Evolutionary conservation across 1,140 invertebrate genomes (phyloP), one percentile per base, ranked within the genome.

Genomic region (Cataglyphis hispanica): DNA sequence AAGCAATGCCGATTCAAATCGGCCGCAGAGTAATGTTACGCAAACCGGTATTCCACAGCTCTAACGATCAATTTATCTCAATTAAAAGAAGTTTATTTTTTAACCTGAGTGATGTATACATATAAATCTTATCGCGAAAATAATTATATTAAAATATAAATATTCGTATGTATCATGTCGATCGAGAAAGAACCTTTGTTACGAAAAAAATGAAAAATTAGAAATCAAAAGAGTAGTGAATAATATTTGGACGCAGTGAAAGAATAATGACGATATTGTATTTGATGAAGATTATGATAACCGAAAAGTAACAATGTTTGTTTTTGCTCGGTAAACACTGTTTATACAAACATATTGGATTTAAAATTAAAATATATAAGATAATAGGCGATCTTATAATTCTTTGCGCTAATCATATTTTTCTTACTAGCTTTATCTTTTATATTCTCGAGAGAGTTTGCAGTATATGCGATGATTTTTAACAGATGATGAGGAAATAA

Each of bases 311-410:
- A 50, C 13, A n/a, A 81, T 25, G 58, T 27, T 53, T 11, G 31
- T 25, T 10, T n/a, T 56, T 31, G 19, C 66, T n/a, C 19, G 22
- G 22, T 70, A 58, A 81, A 58, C 70, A 25, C 25, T 81, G 11
- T 43, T 70, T 81, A 40, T 56, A 31, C 56, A 16, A 70, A 27
- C 19, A 27, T 13, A 13, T 81, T 58, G 31, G 19, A 72, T 81
- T 81, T 34, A 22, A 81, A 70, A 81, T 58, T 72, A n/a, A 81
- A 43, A 81, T 70, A 19, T 31, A 64, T 50, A 58, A 72, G 77
- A 80, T 80, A 70, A 70, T 22, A 37, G 27, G 16, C 25, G 8
- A 80, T 60, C 37, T 60, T 25, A 61, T 11, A 61, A 70, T 27
- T 13, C 0, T 60, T 60, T 61, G 19, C 1, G 6, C 16, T 10